Evolutionary conservation across 1,140 invertebrate species (phyloP), one percentile per base, ranked within the genome.

Genomic region (Globodera rostochiensis): DNA sequence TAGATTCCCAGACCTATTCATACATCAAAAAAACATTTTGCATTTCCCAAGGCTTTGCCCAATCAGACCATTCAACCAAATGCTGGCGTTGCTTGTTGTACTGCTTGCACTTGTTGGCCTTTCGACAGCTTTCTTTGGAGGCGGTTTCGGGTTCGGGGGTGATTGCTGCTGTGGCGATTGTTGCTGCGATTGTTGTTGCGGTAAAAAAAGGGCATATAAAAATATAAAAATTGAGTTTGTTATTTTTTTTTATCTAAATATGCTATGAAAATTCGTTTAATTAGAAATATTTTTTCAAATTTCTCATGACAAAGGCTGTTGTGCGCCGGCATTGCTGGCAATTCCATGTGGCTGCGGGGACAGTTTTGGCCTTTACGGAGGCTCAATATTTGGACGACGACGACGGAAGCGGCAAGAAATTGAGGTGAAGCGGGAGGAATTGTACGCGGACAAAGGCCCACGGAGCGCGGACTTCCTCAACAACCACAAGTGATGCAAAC

Each of bases 171-270:
- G 74, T 25, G 57, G 74, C n/a, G 74, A 76, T 57, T 76, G 74
- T 57, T 76, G 74, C 21, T 76, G 74, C 53, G 74, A 76, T 7
- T 76, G 74, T 76, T 76, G 74, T 76, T 75, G 74, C 64, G 74
- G 74, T 75, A 15, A 57, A 25, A 50, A 9, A 57, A 8, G 36
- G 6, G 19, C 15, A 57, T 3, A 50, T 8, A 75, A 49, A 46
- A 46, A 15, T 15, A 13, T 53, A 15, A 53, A 53, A 53, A 53
- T 5, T 5, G 4, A 13, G 8, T 8, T 53, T 53, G 0, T 53
- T 4, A 9, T 13, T 53, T 5, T 13, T 53, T 5, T 13, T 9
- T 9, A 53, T 4, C 13, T 3, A 53, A 53, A 9, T 53, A 53
- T 1, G 50, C 8, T 13, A 53, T 53, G 50, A 53, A 53, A 53